Base-by-base conservation (phyloP, 1,140 invertebrate species). In the Contarinia nasturtii region DNA sequence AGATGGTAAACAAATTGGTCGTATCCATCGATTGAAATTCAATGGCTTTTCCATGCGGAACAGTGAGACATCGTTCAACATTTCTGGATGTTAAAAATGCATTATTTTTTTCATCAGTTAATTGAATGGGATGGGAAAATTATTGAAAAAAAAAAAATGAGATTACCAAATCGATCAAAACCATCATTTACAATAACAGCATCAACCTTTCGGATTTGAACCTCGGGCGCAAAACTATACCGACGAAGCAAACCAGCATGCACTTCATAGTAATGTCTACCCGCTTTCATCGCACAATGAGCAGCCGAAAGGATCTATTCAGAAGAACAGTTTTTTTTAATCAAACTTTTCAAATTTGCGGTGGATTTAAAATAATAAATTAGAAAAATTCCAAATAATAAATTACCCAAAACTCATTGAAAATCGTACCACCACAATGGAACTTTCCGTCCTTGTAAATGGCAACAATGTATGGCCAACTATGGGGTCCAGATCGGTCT, bases 401-500 rank as follows among this genome's bases (percentile, higher is more conserved):
- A 18, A 92, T 60, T 18, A 94, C 70, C 85, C 86, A 92, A 42
- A 70, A 56, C 44, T 83, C 71, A 50, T 73, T 76, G 27, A 94
- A 62, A 7, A 95, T 72, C 7, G 79, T 76, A 7, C 86, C 90
- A 0, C 87, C 88, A 57, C 91, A 95, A 53, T 82, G 78, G 50
- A 86, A 84, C 18, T 66, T 60, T 10, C 85, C 86, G 58, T 87
- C 71, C 51, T 71, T 70, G 50, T 79, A 82, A 40, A 88, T 71
- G 1, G 76, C 76, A 15, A 86, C 77, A 44, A 87, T 62, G 73
- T 84, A 91, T 11, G 87, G 88, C 84, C 85, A 91, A 41, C 80
- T 74, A 38, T 77, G 73, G 2, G 80, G 76, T 48, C 71, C 61
- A 51, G 82, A 80, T 11, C 73, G 65, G 47, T 66, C 73, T 1